phyloP scores from a whole-genome alignment of 2,113 vertebrate species.

The Hystrix brachyura region DNA sequence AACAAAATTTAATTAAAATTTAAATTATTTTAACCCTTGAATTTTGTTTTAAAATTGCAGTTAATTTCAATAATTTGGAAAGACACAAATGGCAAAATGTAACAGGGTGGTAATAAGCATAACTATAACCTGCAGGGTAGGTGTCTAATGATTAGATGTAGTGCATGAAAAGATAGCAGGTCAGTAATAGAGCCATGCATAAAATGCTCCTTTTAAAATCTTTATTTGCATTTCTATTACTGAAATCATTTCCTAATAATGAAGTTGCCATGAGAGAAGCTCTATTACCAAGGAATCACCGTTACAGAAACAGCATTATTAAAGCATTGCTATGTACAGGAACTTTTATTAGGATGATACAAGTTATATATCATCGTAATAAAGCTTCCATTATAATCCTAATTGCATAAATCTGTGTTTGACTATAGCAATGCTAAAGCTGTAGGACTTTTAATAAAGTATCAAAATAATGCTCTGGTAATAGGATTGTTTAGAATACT shows the following conservation, averaged over 20 bases:
- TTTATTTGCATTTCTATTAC: constrained; percentile 81
- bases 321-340: constrained; percentile 72
- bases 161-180: constrained; percentile 75
- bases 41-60: constrained; percentile 74
- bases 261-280: constrained; percentile 80
- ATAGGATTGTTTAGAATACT: constrained; percentile 79
- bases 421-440: constrained; percentile 68
- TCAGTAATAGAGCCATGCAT: constrained; percentile 69
- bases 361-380: constrained; percentile 79
- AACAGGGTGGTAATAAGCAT: constrained; percentile 62
- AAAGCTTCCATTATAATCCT: constrained; percentile 82
- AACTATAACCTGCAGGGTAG: constrained; percentile 47
- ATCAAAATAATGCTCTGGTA: constrained; percentile 80
- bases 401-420: constrained; percentile 75
- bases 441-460: constrained; percentile 82
- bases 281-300: constrained; percentile 72
- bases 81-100: constrained; percentile 66
- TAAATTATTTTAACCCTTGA: constrained; percentile 79
- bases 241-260: constrained; percentile 81
- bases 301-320: constrained; percentile 75
- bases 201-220: constrained; percentile 72
- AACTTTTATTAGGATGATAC: constrained; percentile 78
- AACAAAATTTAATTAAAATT: constrained; percentile 82
- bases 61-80: constrained; percentile 75
- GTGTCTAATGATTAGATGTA: constrained; percentile 69